Percentiles rank a stretch among this genome's conserved stretches.
phyloP scores from a whole-genome alignment of 2,113 vertebrate genomes.

The Gobius niger region DNA sequence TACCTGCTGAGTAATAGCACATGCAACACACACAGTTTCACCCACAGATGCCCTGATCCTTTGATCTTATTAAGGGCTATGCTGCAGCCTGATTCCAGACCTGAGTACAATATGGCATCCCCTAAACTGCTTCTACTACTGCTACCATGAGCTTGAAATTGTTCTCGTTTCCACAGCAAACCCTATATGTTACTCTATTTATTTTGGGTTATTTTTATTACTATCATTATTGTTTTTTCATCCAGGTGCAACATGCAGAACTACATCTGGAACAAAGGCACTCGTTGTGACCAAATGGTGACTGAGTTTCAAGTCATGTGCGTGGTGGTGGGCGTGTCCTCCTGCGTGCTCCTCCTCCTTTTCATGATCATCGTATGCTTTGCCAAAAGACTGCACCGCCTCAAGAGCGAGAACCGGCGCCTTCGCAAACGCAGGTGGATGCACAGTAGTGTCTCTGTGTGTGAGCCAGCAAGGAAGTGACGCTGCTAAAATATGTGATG shows the following conservation, averaged over 20 bases:
- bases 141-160: conserved; percentile 27
- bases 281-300: conserved; percentile 89
- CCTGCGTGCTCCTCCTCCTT: conserved; percentile 86
- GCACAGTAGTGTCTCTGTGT: background rate
- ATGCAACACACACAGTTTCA: conserved; percentile 5
- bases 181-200: background rate
- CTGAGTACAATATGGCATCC: conserved; percentile 42
- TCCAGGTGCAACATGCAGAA: conserved; percentile 93
- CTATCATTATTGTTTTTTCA: background rate
- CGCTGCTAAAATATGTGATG: conserved; percentile 12
- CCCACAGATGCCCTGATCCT: conserved; percentile 48
- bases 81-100: conserved; percentile 50
- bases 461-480: background rate
- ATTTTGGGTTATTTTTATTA: background rate
- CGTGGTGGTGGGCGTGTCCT: conserved; percentile 86
- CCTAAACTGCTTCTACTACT: conserved; percentile 29
- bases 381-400: conserved; percentile 93
- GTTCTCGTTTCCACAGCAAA: conserved; percentile 4
- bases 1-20: conserved; percentile 46
- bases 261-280: conserved; percentile 97
- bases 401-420: conserved; percentile 92
- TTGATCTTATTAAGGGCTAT: conserved; percentile 65
- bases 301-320: conserved; percentile 98
- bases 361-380: conserved; percentile 98
- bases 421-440: conserved; percentile 91